Evolutionary conservation across 2,797 vertebrate species (phyloP), one percentile per base, ranked within the genome.

Genomic region (Columba guinea): DNA sequence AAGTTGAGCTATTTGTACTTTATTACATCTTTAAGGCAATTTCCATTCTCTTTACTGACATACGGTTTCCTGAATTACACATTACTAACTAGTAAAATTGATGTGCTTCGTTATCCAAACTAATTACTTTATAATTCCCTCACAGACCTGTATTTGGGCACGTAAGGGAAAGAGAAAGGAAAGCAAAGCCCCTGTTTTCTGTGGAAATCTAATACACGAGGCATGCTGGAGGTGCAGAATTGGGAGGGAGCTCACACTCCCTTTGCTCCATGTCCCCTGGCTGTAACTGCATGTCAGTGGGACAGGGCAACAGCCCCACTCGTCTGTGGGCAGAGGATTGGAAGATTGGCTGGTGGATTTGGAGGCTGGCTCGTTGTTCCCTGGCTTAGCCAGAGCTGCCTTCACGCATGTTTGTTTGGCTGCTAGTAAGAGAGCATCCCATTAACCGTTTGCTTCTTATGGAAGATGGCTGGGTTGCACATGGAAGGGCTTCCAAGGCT

Each of bases 131-230:
- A 30, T 76, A 71, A 89, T 71, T 94, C 60, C 23, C 73, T 77
- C 60, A 35, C 77, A 35, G 68, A 70, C 41, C 87, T 74, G 0
- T 11, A 84, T 70, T 80, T 80, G 68, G 60, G 77, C 91, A 90
- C 56, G 71, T 55, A 68, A 65, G 75, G 46, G 92, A 95, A 87
- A 59, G 84, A 84, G 89, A 96, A 94, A 92, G 77, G 86, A 93
- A 90, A 95, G 86, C 81, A 92, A 93, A 94, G 46, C 77, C 22
- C 5, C 39, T 64, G 74, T 13, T 94, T 88, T 87, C 73, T 74
- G 18, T 32, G 71, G 53, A 82, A 82, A 51, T 70, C 37, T 87
- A 64, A 80, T n/a, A 34, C 0, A 0, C 2, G 26, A 87, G 84
- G 84, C 85, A 78, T 59, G 49, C 49, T 75, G 68, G 64, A 81